A percentile compares a stretch with the other conserved stretches of the same genome.
Evolutionary conservation across 30 jellyfish, hydroid and myxozoan species (phyloP).

Genomic region (Hydractinia symbiolongicarpus): DNA sequence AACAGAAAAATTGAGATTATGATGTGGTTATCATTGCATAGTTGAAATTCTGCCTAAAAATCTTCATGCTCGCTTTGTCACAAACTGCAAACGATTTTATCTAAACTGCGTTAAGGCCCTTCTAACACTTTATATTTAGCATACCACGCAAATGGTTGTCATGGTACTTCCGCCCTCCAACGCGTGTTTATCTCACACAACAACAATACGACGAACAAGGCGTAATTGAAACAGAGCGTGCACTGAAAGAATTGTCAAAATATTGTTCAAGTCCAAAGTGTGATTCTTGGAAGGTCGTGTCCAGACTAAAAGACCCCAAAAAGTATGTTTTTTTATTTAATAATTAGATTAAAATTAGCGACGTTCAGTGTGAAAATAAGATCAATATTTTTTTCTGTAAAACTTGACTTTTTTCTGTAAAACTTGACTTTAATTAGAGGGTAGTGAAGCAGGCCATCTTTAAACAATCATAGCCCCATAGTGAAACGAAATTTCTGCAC

Average conservation of each 20-base stretch:
- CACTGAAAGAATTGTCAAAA: constrained; percentile 47
- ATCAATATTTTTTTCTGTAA: background rate
- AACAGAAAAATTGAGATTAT: too few species aligned
- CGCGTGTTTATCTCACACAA: constrained; percentile 44
- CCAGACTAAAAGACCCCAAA: constrained; percentile 81
- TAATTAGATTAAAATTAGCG: background rate
- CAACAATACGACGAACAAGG: constrained; percentile 75
- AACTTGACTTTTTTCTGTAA: background rate
- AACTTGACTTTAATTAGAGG: background rate
- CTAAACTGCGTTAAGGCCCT: too few species aligned
- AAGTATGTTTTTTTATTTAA: constrained; percentile 25
- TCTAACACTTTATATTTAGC: too few species aligned
- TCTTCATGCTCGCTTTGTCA: too few species aligned
- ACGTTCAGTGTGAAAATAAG: background rate
- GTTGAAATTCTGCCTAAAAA: too few species aligned
- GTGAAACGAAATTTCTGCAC: background rate
- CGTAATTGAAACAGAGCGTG: constrained; percentile 45
- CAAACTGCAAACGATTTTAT: too few species aligned
- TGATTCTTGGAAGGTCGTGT: constrained; percentile 70
- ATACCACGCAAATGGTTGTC: background rate
- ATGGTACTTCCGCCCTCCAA: background rate
- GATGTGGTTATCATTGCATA: too few species aligned
- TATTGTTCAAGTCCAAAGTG: constrained; percentile 90
- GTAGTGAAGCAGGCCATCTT: background rate
- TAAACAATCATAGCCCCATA: background rate